Conservation (phyloP, 2,888 invertebrate species). For the Idaea straminata region DNA sequence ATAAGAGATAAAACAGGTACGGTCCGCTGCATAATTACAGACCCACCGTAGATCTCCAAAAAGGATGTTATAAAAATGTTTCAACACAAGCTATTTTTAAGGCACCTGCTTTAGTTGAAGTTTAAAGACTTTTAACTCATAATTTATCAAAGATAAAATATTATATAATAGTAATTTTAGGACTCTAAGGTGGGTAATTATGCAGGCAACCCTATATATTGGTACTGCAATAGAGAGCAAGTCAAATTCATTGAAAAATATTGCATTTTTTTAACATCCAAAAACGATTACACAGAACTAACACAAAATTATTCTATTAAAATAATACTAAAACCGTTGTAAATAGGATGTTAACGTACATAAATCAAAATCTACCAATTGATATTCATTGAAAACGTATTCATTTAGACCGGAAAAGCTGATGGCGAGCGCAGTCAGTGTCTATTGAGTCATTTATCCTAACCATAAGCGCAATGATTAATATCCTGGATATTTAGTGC, state of each 20-base stretch:
- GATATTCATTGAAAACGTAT: constrained; percentile 59
- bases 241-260: not conserved
- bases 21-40: too few species aligned
- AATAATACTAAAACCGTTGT: constrained; percentile 21
- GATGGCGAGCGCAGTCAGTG: constrained; percentile 55
- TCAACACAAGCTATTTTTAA: too few species aligned
- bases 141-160: too few species aligned
- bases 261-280: not conserved
- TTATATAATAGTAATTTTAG: too few species aligned
- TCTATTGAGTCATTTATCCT: constrained; percentile 70
- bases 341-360: constrained; percentile 27
- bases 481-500: constrained; percentile 70
- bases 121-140: too few species aligned
- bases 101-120: too few species aligned
- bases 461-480: constrained; percentile 69
- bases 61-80: too few species aligned
- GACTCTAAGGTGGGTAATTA: too few species aligned
- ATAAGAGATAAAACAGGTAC: too few species aligned
- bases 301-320: constrained; percentile 2
- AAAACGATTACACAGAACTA: not conserved
- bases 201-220: too few species aligned
- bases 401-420: constrained; percentile 67
- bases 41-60: too few species aligned
- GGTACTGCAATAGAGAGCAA: too few species aligned
- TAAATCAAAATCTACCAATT: constrained; percentile 42